Conservation (phyloP, 2,888 invertebrate species). For the Cyaniris semiargus region DNA sequence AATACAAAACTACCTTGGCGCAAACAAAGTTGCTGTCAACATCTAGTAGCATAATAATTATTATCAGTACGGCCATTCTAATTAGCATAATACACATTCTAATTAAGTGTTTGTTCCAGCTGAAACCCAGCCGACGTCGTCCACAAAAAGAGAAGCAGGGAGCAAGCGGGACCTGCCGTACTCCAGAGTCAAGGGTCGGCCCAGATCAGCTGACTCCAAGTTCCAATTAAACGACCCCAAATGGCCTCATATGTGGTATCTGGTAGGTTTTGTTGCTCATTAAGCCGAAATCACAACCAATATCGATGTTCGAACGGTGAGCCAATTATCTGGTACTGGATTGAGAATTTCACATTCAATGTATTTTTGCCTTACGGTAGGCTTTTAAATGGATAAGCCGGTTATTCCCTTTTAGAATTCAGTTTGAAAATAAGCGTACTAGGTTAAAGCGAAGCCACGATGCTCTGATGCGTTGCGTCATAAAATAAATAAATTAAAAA, state of each 20-base stretch:
- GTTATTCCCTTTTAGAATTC: not conserved
- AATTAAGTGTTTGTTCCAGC: constrained; percentile 46
- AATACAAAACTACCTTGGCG: not conserved
- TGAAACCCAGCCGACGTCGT: constrained; percentile 57
- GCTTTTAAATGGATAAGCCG: not conserved
- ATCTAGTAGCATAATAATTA: not conserved
- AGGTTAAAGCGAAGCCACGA: not conserved
- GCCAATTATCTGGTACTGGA: not conserved
- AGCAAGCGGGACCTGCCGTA: constrained; percentile 72
- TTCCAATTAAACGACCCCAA: constrained; percentile 90
- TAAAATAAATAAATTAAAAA: too few species aligned
- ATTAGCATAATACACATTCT: constrained; percentile 18
- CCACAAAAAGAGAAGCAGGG: constrained; percentile 64
- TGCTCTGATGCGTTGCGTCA: not conserved
- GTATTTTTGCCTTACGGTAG: not conserved
- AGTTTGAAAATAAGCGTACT: not conserved
- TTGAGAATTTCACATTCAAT: not conserved
- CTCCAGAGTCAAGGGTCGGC: constrained; percentile 87
- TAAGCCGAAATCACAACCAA: not conserved
- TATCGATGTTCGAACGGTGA: not conserved
- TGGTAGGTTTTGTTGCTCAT: constrained; percentile 84
- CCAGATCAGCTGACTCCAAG: constrained; percentile 66
- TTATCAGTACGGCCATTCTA: not conserved
- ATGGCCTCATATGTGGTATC: constrained; percentile 98
- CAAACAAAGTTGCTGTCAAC: not conserved